These are phyloP conservation scores for Anolis carolinensis DNA, from an alignment of 2,113 vertebrate species.

Conservation along the genomic window DNA sequence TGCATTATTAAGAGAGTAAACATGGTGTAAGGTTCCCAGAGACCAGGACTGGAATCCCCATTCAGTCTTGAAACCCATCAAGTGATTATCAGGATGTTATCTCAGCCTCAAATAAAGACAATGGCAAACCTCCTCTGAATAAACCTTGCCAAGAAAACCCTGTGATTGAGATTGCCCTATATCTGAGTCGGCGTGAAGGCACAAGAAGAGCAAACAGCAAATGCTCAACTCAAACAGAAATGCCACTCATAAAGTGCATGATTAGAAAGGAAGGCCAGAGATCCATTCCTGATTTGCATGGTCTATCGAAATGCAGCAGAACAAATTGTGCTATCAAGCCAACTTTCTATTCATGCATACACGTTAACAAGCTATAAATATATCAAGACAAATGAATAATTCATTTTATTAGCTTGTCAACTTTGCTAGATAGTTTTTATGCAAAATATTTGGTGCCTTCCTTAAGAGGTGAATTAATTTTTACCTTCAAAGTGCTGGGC, in stretches of 20 bases:
- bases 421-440: constrained; percentile 6
- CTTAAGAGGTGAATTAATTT: neutral
- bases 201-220: too few relatives aligned
- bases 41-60: too few relatives aligned
- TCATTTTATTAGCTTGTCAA: constrained; percentile 18
- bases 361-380: constrained; percentile 22
- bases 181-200: too few relatives aligned
- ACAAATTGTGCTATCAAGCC: neutral
- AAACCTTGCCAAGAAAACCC: neutral
- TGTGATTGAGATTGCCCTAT: too few relatives aligned
- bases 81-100: too few relatives aligned
- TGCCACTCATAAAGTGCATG: neutral
- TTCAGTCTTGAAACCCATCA: too few relatives aligned
- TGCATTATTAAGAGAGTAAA: neutral
- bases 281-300: neutral
- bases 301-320: neutral
- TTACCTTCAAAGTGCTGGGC: neutral
- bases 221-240: neutral
- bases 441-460: neutral
- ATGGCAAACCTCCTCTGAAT: too few relatives aligned
- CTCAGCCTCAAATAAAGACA: too few relatives aligned
- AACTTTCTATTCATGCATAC: neutral
- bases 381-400: constrained; percentile 25
- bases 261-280: neutral
- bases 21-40: too few relatives aligned